Evolutionary conservation across 2,113 vertebrate genomes (phyloP), one percentile per base, ranked within the genome.

Genomic region (Plectropomus leopardus): DNA sequence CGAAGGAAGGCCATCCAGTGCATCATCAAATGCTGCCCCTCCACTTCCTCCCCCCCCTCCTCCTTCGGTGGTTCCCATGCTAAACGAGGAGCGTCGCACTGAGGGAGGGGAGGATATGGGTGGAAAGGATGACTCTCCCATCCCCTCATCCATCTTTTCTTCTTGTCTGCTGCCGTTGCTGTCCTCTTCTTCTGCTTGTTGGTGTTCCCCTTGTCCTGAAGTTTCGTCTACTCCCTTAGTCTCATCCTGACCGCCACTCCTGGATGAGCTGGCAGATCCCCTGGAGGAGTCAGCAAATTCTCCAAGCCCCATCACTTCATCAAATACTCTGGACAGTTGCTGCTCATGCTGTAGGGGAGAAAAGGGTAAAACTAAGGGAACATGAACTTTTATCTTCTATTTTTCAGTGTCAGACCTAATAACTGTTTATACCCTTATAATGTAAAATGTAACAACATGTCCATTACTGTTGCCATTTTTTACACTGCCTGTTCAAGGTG

Each of bases 271-370:
- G 23, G 75, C 83, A n/a, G 92, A 94, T 40, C 89, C 86, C 21
- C 76, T 78, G 28, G 93, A 90, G 36, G 88, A 89, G 44, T 94
- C 91, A 0, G 91, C 91, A 5, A 90, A 93, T 19, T 90, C 68
- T 67, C 92, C 91, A 42, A 94, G 76, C 1, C 92, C 92, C 91
- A 93, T 93, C 53, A 93, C 93, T 76, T 92, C 89, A 19, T 94
- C 93, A 68, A 94, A 94, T 4, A 90, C 83, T 75, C 88, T 86
- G 42, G 91, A 93, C 61, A 93, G 78, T 17, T 54, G 91, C 79
- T 90, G 54, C 13, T 94, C 89, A 14, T 93, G 89, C 93, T 93
- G 86, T 7, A 50, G 5, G 45, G 8, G n/a, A 45, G 17, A 64
- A 47, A 68, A 21, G 34, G 7, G 7, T 51, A 19, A 0, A 28